These are phyloP conservation scores for Chymomyza costata DNA, from an alignment of 1,140 invertebrate species.

Conservation along the genomic window DNA sequence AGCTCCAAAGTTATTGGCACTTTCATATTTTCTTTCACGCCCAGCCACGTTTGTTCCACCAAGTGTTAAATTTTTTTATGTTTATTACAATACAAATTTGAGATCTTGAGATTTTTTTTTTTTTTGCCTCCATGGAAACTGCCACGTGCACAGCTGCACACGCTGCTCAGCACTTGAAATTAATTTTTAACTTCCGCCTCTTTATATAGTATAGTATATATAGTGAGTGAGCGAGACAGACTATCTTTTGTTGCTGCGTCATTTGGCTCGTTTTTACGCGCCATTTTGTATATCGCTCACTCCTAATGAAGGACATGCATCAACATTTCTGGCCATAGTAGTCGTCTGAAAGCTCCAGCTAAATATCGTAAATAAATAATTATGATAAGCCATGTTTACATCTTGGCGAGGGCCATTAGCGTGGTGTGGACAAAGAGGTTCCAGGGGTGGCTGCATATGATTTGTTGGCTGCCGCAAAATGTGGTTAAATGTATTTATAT, in stretches of 20 bases:
- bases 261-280: slow-evolving; percentile 44
- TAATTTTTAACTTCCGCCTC: slow-evolving; percentile 72
- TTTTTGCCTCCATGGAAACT: slow-evolving; percentile 15
- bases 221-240: too few relatives aligned
- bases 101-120: slow-evolving; percentile 55
- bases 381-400: slow-evolving; percentile 49
- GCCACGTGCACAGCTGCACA: slow-evolving; percentile 53
- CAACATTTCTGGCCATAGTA: slow-evolving; percentile 42
- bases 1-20: too few relatives aligned
- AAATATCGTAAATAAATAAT: slow-evolving; percentile 67
- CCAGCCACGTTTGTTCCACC: slow-evolving; percentile 40
- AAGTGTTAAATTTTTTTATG: slow-evolving; percentile 64
- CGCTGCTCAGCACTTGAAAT: slow-evolving; percentile 51
- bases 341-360: slow-evolving; percentile 45
- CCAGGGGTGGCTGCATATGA: too few relatives aligned
- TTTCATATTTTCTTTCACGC: slow-evolving; percentile 1
- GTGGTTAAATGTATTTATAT: too few relatives aligned
- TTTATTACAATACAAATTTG: too few relatives aligned
- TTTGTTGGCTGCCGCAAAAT: too few relatives aligned
- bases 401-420: slow-evolving; percentile 17
- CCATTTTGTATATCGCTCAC: slow-evolving; percentile 31
- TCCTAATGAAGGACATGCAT: slow-evolving; percentile 63
- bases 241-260: slow-evolving; percentile 15
- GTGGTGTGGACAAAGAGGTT: too few relatives aligned
- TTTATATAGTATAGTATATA: slow-evolving; percentile 33